Evolutionary conservation across 1,140 invertebrate genomes (phyloP).

Genomic region (Trachymyrmex septentrionalis): DNA sequence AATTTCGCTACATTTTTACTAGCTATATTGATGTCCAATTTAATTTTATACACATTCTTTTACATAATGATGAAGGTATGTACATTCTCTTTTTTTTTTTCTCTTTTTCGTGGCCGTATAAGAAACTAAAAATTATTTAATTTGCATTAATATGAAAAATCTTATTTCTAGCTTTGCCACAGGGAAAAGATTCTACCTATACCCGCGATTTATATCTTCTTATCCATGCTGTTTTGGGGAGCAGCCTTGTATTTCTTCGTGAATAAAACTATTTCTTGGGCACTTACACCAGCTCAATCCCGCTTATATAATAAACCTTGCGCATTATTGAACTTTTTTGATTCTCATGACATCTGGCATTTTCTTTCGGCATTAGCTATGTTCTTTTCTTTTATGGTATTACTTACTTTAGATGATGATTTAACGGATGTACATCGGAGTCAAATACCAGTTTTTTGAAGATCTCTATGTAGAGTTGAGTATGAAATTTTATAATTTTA

Average conservation of each 20-base stretch:
- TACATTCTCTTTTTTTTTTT: slow-evolving; percentile 5
- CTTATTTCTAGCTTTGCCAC: slow-evolving; percentile 88
- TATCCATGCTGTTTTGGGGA: slow-evolving; percentile 90
- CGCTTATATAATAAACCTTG: slow-evolving; percentile 92
- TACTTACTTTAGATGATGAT: slow-evolving; percentile 94
- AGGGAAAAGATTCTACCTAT: slow-evolving; percentile 90
- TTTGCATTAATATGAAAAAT: slow-evolving; percentile 34
- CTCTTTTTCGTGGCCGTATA: background rate
- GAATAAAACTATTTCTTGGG: slow-evolving; percentile 93
- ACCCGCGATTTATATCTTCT: slow-evolving; percentile 89
- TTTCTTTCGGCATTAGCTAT: slow-evolving; percentile 94
- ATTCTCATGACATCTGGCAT: slow-evolving; percentile 97
- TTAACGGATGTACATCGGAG: slow-evolving; percentile 89
- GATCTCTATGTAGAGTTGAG: slow-evolving; percentile 79
- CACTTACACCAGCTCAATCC: slow-evolving; percentile 92
- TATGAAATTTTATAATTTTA: slow-evolving; percentile 56
- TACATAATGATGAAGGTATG: slow-evolving; percentile 95
- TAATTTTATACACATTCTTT: slow-evolving; percentile 93
- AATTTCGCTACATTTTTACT: slow-evolving; percentile 95
- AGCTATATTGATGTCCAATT: slow-evolving; percentile 94
- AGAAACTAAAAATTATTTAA: background rate
- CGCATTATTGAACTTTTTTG: slow-evolving; percentile 92
- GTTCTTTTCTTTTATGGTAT: slow-evolving; percentile 95
- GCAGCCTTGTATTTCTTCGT: slow-evolving; percentile 92
- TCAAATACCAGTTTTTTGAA: slow-evolving; percentile 93